Percentiles rank a stretch among this genome's conserved stretches.
phyloP scores from a whole-genome alignment of 2,797 vertebrate genomes.

The Paramormyrops hopkinsi region DNA sequence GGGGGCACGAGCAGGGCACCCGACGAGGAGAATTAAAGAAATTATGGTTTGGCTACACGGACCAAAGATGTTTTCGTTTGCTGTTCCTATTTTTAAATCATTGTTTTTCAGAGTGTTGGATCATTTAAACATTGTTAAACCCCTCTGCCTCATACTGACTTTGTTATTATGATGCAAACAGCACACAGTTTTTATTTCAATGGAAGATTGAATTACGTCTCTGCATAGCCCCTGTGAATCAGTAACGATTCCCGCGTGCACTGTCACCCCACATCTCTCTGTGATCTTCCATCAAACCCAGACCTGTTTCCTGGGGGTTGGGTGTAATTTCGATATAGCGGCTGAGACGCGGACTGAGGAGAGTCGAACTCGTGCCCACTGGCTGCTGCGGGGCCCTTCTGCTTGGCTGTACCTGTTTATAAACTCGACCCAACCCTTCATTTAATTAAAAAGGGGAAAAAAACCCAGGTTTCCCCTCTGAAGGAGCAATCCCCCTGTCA shows the following conservation, averaged over 20 bases:
- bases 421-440: background rate
- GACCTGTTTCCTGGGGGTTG: background rate
- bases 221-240: background rate
- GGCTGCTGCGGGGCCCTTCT: background rate
- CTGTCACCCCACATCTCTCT: background rate
- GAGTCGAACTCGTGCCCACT: background rate
- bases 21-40: background rate
- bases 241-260: background rate
- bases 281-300: background rate
- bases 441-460: background rate
- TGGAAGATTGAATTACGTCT: background rate
- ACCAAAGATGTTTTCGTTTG: background rate
- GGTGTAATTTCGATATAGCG: background rate
- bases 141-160: background rate
- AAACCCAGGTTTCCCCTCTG: background rate
- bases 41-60: background rate
- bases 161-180: background rate
- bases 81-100: background rate
- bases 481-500: background rate
- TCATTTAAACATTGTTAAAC: background rate
- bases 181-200: background rate
- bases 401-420: background rate
- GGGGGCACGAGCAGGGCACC: background rate
- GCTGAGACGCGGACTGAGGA: background rate
- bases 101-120: background rate